Percentiles rank a stretch among this genome's conserved stretches.
phyloP scores from a whole-genome alignment of 2,888 invertebrate genomes.

The Troilus luridus region DNA sequence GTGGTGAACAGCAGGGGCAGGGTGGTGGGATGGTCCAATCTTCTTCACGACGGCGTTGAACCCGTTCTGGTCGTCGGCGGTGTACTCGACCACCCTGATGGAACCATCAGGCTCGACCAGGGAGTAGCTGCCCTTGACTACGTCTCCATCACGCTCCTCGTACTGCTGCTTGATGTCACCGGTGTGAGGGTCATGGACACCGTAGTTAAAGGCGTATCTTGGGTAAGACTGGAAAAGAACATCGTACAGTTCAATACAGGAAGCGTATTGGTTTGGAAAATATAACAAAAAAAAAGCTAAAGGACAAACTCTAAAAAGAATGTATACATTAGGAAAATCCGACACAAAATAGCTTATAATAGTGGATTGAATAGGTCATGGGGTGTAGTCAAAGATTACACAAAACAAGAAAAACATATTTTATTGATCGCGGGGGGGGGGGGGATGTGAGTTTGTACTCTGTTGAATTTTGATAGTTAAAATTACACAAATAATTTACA shows the following conservation, averaged over 20 bases:
- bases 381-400: too few relatives aligned
- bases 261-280: too few relatives aligned
- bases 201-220: slow-evolving; percentile 75
- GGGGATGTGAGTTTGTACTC: too few relatives aligned
- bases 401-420: too few relatives aligned
- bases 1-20: slow-evolving; percentile 49
- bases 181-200: slow-evolving; percentile 75
- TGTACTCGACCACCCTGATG: slow-evolving; percentile 64
- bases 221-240: slow-evolving; percentile 74
- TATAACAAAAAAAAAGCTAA: not conserved
- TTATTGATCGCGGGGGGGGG: too few relatives aligned
- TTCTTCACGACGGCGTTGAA: slow-evolving; percentile 65
- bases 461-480: too few relatives aligned
- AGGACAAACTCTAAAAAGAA: not conserved
- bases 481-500: too few relatives aligned
- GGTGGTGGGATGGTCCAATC: slow-evolving; percentile 64
- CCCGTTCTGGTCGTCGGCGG: slow-evolving; percentile 64
- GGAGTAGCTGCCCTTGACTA: slow-evolving; percentile 63
- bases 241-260: not conserved
- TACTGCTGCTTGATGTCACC: slow-evolving; percentile 75
- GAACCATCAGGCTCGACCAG: slow-evolving; percentile 64
- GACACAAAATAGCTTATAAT: too few relatives aligned
- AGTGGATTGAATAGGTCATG: not conserved
- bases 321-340: not conserved
- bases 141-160: slow-evolving; percentile 73